Conservation (phyloP, 2,888 invertebrate species). For the Chloroclystis v-ata region DNA sequence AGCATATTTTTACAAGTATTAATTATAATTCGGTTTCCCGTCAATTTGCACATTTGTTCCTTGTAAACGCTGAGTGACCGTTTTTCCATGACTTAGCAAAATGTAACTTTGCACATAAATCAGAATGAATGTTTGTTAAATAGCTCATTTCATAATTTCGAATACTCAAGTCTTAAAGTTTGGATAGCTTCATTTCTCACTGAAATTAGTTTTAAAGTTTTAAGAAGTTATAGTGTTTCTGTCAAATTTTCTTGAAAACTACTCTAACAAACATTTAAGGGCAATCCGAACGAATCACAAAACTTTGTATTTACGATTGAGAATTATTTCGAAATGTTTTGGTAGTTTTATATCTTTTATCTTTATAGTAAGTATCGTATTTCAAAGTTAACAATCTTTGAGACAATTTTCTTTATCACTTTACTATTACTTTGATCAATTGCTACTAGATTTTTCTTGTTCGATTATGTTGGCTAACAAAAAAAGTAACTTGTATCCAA, state of each 20-base stretch:
- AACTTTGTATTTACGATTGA: neutral
- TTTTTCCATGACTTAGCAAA: slow-evolving; percentile 11
- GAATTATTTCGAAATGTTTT: no score
- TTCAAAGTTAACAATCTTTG: no score
- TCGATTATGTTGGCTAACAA: no score
- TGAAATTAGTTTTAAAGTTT: slow-evolving; percentile 6
- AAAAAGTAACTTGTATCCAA: no score
- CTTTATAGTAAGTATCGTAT: no score
- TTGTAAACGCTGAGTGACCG: slow-evolving; percentile 8
- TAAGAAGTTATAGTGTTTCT: neutral
- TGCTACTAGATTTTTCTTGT: no score
- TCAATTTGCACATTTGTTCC: slow-evolving; percentile 23
- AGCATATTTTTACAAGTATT: slow-evolving; percentile 27
- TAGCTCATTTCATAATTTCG: slow-evolving; percentile 7
- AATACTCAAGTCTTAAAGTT: slow-evolving; percentile 5
- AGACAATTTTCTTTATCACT: no score
- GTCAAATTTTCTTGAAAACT: neutral
- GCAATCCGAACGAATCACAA: neutral
- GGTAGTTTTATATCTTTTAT: no score
- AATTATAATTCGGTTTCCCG: slow-evolving; percentile 21
- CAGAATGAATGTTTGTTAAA: slow-evolving; percentile 9
- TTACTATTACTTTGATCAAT: no score
- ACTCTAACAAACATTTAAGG: neutral
- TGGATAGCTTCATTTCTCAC: slow-evolving; percentile 5
- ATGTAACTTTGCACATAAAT: slow-evolving; percentile 18